Evolutionary conservation across 2,113 vertebrate genomes (phyloP).

Genomic region (Prionailurus viverrinus): DNA sequence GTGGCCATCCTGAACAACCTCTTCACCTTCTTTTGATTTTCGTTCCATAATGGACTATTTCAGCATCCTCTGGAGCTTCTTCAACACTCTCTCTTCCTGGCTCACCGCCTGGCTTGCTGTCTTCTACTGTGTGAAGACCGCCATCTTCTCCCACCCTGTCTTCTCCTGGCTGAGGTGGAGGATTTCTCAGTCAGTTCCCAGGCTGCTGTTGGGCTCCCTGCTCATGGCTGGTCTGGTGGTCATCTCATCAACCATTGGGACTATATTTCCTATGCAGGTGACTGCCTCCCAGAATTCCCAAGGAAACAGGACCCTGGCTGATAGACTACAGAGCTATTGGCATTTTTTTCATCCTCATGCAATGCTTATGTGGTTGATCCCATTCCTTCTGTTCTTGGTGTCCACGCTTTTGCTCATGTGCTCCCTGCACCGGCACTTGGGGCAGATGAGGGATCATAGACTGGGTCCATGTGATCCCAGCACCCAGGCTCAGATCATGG

Average conservation of each 20-base stretch:
- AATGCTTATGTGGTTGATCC: background rate
- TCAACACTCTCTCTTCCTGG: slow-evolving; percentile 23
- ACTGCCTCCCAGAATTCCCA: background rate
- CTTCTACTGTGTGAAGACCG: slow-evolving; percentile 69
- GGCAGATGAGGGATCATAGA: background rate
- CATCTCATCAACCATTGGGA: background rate
- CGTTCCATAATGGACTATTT: rapidly evolving
- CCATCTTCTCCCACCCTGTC: slow-evolving; percentile 43
- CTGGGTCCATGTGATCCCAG: background rate
- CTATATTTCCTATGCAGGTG: rapidly evolving
- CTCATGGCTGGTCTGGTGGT: background rate
- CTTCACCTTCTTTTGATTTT: background rate
- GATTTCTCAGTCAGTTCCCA: background rate
- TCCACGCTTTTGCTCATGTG: slow-evolving; percentile 66
- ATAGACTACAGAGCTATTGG: rapidly evolving
- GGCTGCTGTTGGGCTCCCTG: slow-evolving; percentile 33
- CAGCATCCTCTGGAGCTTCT: background rate
- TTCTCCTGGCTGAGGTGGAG: slow-evolving; percentile 67
- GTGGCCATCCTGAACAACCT: background rate
- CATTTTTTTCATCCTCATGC: background rate
- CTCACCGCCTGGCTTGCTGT: slow-evolving; percentile 50
- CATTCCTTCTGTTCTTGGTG: slow-evolving; percentile 63
- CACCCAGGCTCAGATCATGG: slow-evolving; percentile 60
- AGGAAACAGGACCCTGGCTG: background rate
- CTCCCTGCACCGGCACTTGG: slow-evolving; percentile 66